Percentiles rank a stretch among this genome's conserved stretches.
phyloP scores from a whole-genome alignment of 2,113 vertebrate species.

The Trematomus loennbergii region DNA sequence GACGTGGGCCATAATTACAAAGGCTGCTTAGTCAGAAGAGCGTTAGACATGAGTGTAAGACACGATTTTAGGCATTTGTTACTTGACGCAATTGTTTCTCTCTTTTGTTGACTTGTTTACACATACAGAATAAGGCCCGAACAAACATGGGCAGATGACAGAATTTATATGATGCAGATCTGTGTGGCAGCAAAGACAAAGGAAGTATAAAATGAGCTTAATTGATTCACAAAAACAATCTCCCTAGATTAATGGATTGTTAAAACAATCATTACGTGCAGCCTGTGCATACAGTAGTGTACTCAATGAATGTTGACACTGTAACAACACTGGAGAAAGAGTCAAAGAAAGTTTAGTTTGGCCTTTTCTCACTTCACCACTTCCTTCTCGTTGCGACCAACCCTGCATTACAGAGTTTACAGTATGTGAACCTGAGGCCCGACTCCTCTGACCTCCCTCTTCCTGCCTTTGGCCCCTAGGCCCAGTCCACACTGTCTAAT shows the following conservation, averaged over 20 bases:
- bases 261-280: background rate
- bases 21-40: background rate
- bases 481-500: conserved; percentile 72
- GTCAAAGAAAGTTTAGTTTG: conserved; percentile 2
- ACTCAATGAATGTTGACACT: background rate
- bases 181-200: background rate
- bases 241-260: background rate
- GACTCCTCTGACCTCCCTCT: conserved; percentile 56
- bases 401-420: background rate
- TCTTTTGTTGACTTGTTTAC: background rate
- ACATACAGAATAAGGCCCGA: background rate
- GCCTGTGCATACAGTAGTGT: background rate
- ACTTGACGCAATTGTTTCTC: background rate
- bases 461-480: conserved; percentile 57
- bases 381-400: background rate
- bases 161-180: background rate
- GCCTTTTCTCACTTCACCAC: background rate
- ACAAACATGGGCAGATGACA: background rate
- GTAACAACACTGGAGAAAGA: background rate
- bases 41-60: background rate
- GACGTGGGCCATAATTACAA: background rate
- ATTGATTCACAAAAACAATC: conserved; percentile 11
- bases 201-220: background rate
- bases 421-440: conserved; percentile 28
- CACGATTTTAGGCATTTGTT: background rate